Percentiles rank a stretch among this genome's conserved stretches.
phyloP scores from a whole-genome alignment of 2,888 invertebrate species.

The Pyrrhosoma nymphula region DNA sequence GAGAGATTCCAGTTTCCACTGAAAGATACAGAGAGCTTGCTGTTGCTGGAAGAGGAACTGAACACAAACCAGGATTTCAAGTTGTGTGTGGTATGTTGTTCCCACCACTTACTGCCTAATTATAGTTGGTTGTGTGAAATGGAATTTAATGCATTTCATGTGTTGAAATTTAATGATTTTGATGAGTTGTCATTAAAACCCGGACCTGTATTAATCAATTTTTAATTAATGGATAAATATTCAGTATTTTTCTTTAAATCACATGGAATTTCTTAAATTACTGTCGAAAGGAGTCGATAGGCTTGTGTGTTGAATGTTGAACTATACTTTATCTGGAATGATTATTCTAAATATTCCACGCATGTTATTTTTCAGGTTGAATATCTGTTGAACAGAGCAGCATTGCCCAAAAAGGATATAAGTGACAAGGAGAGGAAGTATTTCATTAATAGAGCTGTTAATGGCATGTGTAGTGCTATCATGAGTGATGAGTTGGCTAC shows the following conservation, averaged over 20 bases:
- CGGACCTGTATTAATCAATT: not conserved
- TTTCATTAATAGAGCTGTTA: not conserved
- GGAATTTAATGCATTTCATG: not conserved
- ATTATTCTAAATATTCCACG: not conserved
- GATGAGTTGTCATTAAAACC: not conserved
- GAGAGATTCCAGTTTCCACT: not conserved
- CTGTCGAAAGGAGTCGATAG: not conserved
- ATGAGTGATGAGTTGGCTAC: slow-evolving; percentile 1
- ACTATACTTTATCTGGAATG: not conserved
- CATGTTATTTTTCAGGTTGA: not conserved
- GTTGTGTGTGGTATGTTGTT: not conserved
- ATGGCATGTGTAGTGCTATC: not conserved
- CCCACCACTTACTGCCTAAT: not conserved
- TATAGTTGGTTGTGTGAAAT: not conserved
- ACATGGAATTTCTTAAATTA: not conserved
- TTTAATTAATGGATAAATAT: not conserved
- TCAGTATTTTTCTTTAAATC: not conserved
- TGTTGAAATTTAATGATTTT: not conserved
- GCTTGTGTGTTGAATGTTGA: not conserved
- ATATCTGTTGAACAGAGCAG: not conserved
- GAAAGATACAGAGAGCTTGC: not conserved
- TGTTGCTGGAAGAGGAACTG: not conserved
- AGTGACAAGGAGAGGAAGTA: not conserved
- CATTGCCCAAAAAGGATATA: not conserved
- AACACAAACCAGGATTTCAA: not conserved